These are phyloP conservation scores for Ictalurus punctatus DNA, from an alignment of 2,113 vertebrate genomes.

Conservation along the genomic window DNA sequence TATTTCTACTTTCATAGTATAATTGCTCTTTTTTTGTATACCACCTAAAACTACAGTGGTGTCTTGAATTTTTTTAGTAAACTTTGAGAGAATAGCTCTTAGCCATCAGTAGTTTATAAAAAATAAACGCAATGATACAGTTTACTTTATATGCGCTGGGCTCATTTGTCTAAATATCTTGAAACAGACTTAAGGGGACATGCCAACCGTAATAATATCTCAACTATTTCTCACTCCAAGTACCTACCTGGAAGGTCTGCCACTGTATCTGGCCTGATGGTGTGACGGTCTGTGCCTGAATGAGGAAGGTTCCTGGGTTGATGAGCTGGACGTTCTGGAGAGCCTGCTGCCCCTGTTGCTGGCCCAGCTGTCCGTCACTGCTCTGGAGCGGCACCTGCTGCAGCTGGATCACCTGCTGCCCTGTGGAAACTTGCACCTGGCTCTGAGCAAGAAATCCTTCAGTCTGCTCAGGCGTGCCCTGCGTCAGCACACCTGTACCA, in stretches of 20 bases:
- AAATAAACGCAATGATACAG: not conserved
- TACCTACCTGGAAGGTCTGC: slow-evolving; percentile 89
- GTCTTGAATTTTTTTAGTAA: not conserved
- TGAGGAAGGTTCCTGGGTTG: slow-evolving; percentile 97
- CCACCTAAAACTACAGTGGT: not conserved
- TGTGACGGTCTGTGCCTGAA: slow-evolving; percentile 98
- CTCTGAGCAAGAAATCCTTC: slow-evolving; percentile 87
- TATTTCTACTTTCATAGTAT: not conserved
- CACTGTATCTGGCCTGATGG: slow-evolving; percentile 98
- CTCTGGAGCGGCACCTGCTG: slow-evolving; percentile 89
- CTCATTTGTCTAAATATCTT: not conserved
- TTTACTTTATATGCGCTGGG: not conserved
- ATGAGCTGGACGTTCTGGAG: slow-evolving; percentile 95
- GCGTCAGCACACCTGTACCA: slow-evolving; percentile 87
- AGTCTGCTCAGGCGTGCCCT: slow-evolving; percentile 82
- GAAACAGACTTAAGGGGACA: not conserved
- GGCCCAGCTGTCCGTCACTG: slow-evolving; percentile 86
- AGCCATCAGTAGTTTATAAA: not conserved
- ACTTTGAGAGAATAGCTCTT: not conserved
- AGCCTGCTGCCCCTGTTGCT: slow-evolving; percentile 89
- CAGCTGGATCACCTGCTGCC: slow-evolving; percentile 71
- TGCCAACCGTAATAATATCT: not conserved
- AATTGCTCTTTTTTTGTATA: not conserved
- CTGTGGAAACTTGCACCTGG: slow-evolving; percentile 74
- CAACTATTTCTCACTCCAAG: not conserved